phyloP scores from a whole-genome alignment of 2,113 vertebrate genomes.

The Lamprologus lemairii region DNA sequence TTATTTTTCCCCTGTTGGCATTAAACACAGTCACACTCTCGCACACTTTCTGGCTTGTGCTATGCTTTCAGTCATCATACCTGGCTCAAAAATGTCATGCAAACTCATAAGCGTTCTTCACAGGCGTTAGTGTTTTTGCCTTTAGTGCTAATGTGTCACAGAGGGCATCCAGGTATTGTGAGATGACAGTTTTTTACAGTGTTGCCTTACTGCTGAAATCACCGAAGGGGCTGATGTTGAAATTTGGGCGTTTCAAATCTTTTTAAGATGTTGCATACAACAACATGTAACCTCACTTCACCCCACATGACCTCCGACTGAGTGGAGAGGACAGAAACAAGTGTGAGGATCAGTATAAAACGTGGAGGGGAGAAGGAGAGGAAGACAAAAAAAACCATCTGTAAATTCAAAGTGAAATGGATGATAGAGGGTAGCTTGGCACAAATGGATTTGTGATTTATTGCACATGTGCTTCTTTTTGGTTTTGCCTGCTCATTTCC shows the following conservation, averaged over 20 bases:
- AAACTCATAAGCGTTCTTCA: neutral
- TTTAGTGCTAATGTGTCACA: neutral
- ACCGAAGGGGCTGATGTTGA: neutral
- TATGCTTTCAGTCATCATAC: neutral
- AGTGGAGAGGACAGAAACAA: neutral
- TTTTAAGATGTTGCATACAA: neutral
- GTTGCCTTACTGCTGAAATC: neutral
- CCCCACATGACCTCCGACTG: neutral
- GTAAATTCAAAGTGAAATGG: neutral
- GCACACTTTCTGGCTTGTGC: neutral
- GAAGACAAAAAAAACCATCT: rapidly evolving
- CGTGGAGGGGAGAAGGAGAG: rapidly evolving
- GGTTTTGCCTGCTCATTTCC: neutral
- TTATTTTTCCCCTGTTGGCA: neutral
- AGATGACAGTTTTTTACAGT: neutral
- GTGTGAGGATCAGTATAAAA: neutral
- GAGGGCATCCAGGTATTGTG: neutral
- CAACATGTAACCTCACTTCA: neutral
- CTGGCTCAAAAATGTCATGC: neutral
- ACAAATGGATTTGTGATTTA: neutral
- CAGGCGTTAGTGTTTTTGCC: neutral
- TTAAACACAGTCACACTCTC: neutral
- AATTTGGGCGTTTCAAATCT: neutral
- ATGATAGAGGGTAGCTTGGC: neutral
- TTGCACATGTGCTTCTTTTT: neutral